These are phyloP conservation scores for Atherinomorus stipes DNA, from an alignment of 2,113 vertebrate genomes.

Conservation along the genomic window DNA sequence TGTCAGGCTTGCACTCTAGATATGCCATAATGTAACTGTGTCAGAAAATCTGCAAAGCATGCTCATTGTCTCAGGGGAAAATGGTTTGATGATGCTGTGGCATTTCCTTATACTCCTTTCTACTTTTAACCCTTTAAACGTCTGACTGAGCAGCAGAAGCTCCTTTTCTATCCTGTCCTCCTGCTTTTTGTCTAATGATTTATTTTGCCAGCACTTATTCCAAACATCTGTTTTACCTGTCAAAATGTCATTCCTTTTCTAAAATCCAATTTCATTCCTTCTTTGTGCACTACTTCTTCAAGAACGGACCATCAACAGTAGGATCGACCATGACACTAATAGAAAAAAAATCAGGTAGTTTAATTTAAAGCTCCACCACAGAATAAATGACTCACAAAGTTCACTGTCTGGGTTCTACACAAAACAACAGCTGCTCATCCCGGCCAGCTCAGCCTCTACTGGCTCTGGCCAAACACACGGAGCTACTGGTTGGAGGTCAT, in stretches of 20 bases:
- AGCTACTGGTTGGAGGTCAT: not conserved
- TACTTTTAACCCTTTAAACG: not conserved
- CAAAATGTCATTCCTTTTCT: too few species aligned
- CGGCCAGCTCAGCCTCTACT: too few species aligned
- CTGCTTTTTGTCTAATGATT: not conserved
- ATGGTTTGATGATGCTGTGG: constrained; percentile 12
- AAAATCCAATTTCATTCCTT: not conserved
- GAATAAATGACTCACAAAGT: too few species aligned
- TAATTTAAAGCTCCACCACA: too few species aligned
- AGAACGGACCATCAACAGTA: too few species aligned
- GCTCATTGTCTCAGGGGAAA: not conserved
- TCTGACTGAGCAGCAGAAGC: not conserved
- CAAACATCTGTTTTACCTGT: too few species aligned
- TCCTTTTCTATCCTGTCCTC: not conserved
- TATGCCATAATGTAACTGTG: constrained; percentile 8
- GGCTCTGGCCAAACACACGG: too few species aligned
- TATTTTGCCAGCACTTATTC: not conserved
- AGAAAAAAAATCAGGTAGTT: too few species aligned
- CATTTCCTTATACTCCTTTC: constrained; percentile 22
- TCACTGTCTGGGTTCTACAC: too few species aligned
- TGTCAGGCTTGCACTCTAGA: constrained; percentile 2
- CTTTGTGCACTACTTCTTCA: not conserved
- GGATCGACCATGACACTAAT: too few species aligned
- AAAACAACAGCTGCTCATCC: too few species aligned
- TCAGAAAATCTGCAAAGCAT: constrained; percentile 3